Conservation (phyloP, 2,797 vertebrate species). For the Podarcis lilfordi region DNA sequence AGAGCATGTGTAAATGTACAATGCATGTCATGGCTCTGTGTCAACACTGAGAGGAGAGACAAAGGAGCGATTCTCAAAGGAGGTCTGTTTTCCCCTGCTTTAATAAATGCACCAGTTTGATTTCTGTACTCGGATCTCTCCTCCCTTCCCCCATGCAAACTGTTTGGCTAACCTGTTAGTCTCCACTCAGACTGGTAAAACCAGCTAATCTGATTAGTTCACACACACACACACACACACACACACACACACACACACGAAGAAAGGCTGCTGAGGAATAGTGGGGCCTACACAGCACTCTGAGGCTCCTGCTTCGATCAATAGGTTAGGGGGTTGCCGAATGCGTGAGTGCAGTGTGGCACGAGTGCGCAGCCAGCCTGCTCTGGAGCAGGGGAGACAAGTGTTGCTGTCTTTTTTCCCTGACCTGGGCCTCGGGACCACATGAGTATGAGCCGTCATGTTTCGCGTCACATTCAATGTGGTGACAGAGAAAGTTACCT, state of each 20-base stretch:
- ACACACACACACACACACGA: constrained; percentile 13
- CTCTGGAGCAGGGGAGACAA: constrained; percentile 27
- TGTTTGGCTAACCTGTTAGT: constrained; percentile 66
- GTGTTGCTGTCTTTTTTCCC: not conserved
- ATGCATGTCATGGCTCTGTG: constrained; percentile 64
- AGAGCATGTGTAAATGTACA: constrained; percentile 57
- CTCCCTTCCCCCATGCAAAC: constrained; percentile 63
- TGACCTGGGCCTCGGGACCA: not conserved
- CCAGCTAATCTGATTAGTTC: constrained; percentile 68
- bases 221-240: constrained; percentile 47
- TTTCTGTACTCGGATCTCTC: constrained; percentile 47
- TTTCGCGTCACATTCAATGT: constrained; percentile 65
- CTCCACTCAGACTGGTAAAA: constrained; percentile 69
- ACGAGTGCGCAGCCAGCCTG: constrained; percentile 7
- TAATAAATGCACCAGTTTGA: constrained; percentile 61
- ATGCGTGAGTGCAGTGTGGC: not conserved
- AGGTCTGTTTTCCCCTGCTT: constrained; percentile 59
- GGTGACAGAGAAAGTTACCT: constrained; percentile 64
- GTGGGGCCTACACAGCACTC: constrained; percentile 44
- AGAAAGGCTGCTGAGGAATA: constrained; percentile 55
- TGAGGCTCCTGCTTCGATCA: constrained; percentile 51
- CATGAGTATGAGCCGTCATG: constrained; percentile 57
- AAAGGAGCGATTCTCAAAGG: constrained; percentile 55
- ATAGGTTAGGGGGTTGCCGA: not conserved
- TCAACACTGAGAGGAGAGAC: constrained; percentile 53